These are phyloP conservation scores for Ennomos quercinarius DNA, from an alignment of 2,888 invertebrate species.

Conservation along the genomic window DNA sequence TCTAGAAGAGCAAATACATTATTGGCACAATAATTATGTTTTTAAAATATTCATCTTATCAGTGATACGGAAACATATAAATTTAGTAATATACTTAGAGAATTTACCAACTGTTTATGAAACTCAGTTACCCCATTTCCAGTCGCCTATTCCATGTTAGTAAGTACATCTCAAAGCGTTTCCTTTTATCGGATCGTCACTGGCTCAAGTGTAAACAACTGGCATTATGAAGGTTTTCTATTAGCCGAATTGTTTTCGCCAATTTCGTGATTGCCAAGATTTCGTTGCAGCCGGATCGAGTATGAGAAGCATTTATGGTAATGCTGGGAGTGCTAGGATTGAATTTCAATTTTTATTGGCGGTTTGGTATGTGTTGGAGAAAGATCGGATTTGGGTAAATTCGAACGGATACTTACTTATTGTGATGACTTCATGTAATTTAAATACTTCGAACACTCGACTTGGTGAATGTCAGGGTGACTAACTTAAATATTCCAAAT, in stretches of 20 bases:
- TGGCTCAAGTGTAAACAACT: conserved; percentile 21
- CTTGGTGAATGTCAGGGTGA: no score
- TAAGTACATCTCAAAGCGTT: conserved; percentile 9
- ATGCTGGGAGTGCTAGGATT: conserved; percentile 7
- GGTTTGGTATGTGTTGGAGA: conserved; percentile 3
- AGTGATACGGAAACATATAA: no score
- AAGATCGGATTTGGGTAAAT: neutral
- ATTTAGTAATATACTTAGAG: no score
- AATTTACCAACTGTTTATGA: no score
- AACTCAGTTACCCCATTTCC: neutral
- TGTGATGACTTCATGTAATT: no score
- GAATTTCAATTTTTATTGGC: conserved; percentile 24
- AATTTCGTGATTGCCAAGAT: conserved; percentile 37
- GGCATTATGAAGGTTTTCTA: conserved; percentile 31
- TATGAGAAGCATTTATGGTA: conserved; percentile 21
- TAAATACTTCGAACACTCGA: no score
- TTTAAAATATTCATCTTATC: no score
- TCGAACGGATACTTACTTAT: no score
- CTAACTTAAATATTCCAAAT: no score
- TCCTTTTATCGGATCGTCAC: conserved; percentile 38
- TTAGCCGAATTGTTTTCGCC: conserved; percentile 38
- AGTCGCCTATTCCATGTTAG: conserved; percentile 5
- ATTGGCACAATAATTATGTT: no score
- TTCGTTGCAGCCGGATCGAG: conserved; percentile 25
- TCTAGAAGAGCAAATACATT: no score